phyloP scores from a whole-genome alignment of 2,888 invertebrate species.

The Scotopteryx bipunctaria region DNA sequence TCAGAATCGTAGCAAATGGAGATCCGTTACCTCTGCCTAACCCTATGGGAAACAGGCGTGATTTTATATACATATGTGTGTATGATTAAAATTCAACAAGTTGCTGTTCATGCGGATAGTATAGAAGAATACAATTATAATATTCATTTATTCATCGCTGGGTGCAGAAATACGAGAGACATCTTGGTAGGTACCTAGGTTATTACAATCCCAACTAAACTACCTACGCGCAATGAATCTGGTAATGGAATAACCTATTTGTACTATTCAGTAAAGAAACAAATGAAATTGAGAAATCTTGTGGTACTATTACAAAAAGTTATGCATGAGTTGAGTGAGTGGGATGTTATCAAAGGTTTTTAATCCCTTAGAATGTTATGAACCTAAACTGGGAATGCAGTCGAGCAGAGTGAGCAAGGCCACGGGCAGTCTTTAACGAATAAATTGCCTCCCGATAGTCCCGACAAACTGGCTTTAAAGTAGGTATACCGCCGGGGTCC shows the following conservation, averaged over 20 bases:
- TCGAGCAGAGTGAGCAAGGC: slow-evolving; percentile 56
- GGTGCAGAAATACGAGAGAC: not conserved
- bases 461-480: slow-evolving; percentile 57
- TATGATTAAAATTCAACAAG: slow-evolving; percentile 25
- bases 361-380: slow-evolving; percentile 67
- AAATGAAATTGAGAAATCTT: slow-evolving; percentile 10
- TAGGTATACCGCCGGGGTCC: slow-evolving; percentile 53
- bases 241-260: slow-evolving; percentile 5
- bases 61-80: too few relatives aligned
- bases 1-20: too few relatives aligned
- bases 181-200: slow-evolving; percentile 13
- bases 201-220: slow-evolving; percentile 11
- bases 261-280: not conserved
- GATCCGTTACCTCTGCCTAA: too few relatives aligned
- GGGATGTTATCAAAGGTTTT: slow-evolving; percentile 49
- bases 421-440: slow-evolving; percentile 71
- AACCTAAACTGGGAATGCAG: slow-evolving; percentile 71
- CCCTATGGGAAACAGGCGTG: too few relatives aligned
- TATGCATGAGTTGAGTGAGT: slow-evolving; percentile 21
- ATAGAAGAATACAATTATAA: not conserved
- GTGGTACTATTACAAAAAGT: not conserved
- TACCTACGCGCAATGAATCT: slow-evolving; percentile 13
- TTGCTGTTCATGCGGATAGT: not conserved
- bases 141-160: not conserved
- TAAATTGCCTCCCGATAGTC: slow-evolving; percentile 71